Percentiles rank a stretch among this genome's conserved stretches.
phyloP scores from a whole-genome alignment of 1,140 invertebrate genomes.

The Nilaparvata lugens region DNA sequence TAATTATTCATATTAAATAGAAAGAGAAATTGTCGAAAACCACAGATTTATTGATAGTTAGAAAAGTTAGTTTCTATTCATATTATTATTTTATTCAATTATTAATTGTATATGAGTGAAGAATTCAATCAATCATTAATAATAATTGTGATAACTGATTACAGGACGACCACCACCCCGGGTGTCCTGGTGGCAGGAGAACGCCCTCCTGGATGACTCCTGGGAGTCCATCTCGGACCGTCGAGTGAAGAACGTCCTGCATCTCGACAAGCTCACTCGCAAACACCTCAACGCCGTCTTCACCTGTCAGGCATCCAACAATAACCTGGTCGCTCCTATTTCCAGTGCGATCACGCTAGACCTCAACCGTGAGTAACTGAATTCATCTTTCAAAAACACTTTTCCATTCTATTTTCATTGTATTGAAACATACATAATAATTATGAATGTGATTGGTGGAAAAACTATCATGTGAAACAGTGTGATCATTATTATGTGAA shows the following conservation, averaged over 20 bases:
- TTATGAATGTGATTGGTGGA: no score
- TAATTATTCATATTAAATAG: background rate
- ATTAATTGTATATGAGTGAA: background rate
- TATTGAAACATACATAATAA: no score
- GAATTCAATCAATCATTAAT: conserved; percentile 1
- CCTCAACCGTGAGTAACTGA: no score
- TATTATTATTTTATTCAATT: background rate
- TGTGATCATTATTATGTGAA: no score
- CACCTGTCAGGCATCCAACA: no score
- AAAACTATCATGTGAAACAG: no score
- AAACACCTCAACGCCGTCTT: conserved; percentile 55
- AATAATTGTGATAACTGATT: no score
- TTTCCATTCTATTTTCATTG: no score
- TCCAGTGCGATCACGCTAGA: conserved; percentile 62
- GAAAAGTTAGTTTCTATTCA: no score
- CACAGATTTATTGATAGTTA: background rate
- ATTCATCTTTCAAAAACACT: no score
- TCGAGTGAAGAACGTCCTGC: conserved; percentile 55
- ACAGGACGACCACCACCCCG: conserved; percentile 63
- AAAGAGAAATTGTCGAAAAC: background rate
- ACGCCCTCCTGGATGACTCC: conserved; percentile 56
- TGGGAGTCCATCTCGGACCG: conserved; percentile 47
- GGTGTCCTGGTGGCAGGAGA: conserved; percentile 69
- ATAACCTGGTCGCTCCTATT: conserved; percentile 58
- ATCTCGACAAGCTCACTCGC: conserved; percentile 51